phyloP scores from a whole-genome alignment of 2,113 vertebrate species.

The Lutjanus erythropterus region DNA sequence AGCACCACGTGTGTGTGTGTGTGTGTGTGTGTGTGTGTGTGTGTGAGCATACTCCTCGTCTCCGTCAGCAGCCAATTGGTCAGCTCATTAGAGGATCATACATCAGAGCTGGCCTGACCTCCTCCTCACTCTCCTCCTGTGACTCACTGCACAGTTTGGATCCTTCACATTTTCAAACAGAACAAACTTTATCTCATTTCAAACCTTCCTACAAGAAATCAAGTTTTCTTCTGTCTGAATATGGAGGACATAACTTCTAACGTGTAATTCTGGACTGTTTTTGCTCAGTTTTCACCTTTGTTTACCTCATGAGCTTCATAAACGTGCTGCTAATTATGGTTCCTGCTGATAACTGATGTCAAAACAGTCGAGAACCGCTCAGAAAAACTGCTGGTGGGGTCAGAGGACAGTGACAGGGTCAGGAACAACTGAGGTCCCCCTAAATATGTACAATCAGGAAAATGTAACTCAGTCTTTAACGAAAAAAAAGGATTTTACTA shows the following conservation, averaged over 20 bases:
- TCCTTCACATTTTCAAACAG: background rate
- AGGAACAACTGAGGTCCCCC: too few species aligned
- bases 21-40: conserved; percentile 21
- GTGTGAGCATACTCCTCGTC: conserved; percentile 40
- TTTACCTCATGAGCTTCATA: background rate
- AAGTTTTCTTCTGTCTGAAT: too few species aligned
- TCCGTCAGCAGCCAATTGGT: conserved; percentile 60
- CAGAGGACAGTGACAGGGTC: background rate
- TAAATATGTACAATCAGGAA: too few species aligned
- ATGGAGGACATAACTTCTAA: background rate
- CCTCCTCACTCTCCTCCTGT: conserved; percentile 6
- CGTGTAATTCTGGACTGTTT: background rate
- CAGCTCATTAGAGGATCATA: conserved; percentile 53
- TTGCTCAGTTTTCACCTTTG: background rate
- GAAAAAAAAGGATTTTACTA: too few species aligned
- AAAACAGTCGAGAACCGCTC: background rate
- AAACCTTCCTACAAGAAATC: background rate
- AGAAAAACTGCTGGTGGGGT: too few species aligned
- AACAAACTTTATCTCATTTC: background rate
- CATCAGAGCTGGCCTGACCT: conserved; percentile 44
- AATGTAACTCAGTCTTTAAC: too few species aligned
- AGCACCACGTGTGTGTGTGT: conserved; percentile 8
- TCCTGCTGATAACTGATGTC: background rate
- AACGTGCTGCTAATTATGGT: background rate
- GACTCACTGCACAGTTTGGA: background rate